These are phyloP conservation scores for Lathronympha strigana DNA, from an alignment of 2,888 invertebrate genomes.

Conservation along the genomic window DNA sequence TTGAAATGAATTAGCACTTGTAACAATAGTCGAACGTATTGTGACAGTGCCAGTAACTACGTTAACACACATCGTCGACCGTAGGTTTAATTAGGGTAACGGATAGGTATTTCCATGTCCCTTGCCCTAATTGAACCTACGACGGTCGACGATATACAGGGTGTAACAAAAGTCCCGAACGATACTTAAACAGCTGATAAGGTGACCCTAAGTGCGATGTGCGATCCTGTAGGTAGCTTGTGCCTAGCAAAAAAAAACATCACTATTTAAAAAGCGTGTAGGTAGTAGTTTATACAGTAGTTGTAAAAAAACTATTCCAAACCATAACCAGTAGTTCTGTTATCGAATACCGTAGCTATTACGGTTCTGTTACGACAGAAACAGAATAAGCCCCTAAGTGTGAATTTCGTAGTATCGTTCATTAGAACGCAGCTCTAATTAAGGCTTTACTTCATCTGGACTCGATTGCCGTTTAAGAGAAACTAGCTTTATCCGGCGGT, in stretches of 20 bases:
- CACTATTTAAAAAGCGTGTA: too few relatives aligned
- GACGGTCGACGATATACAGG: too few relatives aligned
- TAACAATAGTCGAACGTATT: background rate
- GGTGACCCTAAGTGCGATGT: too few relatives aligned
- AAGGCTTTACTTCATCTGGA: slow-evolving; percentile 36
- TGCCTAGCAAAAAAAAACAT: too few relatives aligned
- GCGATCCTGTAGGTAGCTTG: too few relatives aligned
- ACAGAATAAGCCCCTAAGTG: slow-evolving; percentile 37
- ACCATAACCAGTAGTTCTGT: background rate
- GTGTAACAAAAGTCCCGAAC: background rate
- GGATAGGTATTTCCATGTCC: too few relatives aligned
- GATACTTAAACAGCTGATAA: too few relatives aligned
- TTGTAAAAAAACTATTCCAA: background rate
- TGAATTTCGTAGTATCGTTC: slow-evolving; percentile 41
- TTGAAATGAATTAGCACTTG: background rate
- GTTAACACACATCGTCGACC: too few relatives aligned
- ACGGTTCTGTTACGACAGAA: background rate
- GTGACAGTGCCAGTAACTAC: background rate
- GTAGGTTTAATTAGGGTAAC: too few relatives aligned
- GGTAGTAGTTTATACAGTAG: too few relatives aligned
- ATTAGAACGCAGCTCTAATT: slow-evolving; percentile 39
- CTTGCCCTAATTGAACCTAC: too few relatives aligned
- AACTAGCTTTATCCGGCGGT: slow-evolving; percentile 25
- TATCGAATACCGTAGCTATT: background rate
- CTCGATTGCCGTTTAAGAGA: slow-evolving; percentile 17